These are phyloP conservation scores for Zygaena filipendulae DNA, from an alignment of 2,888 invertebrate species.

Conservation along the genomic window DNA sequence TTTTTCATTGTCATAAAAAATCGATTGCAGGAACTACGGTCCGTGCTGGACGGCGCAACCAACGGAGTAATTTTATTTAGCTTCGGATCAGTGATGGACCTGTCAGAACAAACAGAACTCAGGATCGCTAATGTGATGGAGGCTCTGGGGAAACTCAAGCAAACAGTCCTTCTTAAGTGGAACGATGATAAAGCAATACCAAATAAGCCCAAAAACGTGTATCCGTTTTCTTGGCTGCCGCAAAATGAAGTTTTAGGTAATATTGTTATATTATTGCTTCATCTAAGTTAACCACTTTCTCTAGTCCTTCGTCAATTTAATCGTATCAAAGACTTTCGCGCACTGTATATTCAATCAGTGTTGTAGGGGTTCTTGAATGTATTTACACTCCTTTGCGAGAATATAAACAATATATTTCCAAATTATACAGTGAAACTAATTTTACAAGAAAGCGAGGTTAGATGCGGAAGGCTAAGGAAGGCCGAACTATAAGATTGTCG, in stretches of 20 bases:
- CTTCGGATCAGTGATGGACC: conserved; percentile 50
- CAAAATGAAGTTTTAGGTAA: conserved; percentile 58
- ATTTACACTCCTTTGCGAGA: too few species aligned
- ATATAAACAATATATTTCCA: too few species aligned
- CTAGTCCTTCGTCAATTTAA: too few species aligned
- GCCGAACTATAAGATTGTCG: too few species aligned
- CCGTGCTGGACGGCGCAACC: conserved; percentile 6
- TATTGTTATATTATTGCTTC: background rate
- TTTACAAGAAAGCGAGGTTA: too few species aligned
- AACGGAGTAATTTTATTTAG: conserved; percentile 56
- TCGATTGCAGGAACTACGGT: conserved; percentile 7
- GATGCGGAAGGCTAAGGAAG: too few species aligned
- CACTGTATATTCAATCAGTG: too few species aligned
- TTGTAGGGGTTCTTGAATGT: too few species aligned
- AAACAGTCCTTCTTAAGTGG: conserved; percentile 56
- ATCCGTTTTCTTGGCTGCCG: conserved; percentile 63
- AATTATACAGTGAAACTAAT: too few species aligned
- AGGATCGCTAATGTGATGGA: conserved; percentile 36
- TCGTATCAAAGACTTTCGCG: too few species aligned
- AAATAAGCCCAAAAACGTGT: conserved; percentile 47
- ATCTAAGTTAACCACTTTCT: too few species aligned
- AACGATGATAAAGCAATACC: conserved; percentile 38
- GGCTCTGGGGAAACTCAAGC: conserved; percentile 41
- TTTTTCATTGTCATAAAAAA: background rate
- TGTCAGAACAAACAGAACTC: conserved; percentile 39